Evolutionary conservation across 1,140 invertebrate species (phyloP), one percentile per base, ranked within the genome.

Genomic region (Bicyclus anynana): DNA sequence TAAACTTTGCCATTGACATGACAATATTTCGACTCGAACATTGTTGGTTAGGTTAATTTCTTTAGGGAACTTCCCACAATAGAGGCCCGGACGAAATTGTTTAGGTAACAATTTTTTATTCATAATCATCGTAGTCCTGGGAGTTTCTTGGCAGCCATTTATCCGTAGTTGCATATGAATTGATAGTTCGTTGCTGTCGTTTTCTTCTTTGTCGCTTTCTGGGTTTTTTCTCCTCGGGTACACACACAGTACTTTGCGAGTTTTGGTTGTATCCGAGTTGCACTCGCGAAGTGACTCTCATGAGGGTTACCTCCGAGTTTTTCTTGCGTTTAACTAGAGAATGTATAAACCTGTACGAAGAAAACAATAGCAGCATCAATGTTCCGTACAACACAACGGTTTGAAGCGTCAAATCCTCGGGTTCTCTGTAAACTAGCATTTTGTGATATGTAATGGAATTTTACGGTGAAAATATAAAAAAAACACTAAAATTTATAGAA

Each of bases 1-100:
- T 29, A 51, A 61, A 55, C 18, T 61, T 55, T 53, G 48, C n/a
- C 29, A 59, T 37, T 40, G 47, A 61, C 47, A 55, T 44, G 37
- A 60, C 51, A 54, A 50, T 52, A 59, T 53, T 50, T 37, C 23
- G 20, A 20, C 44, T 51, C 13, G 46, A 48, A 57, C 54, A 29
- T 50, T 60, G 46, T 54, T 51, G 29, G 16, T 50, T 16, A 50
- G 18, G 44, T 53, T 53, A 35, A 53, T 59, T 26, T 49, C 38
- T 52, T 60, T 26, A n/a, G 23, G 12, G 26, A 50, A 50, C 16
- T 54, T 60, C 20, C 6, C 14, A 44, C 37, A 16, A 59, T 52
- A 35, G 16, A 35, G 16, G 48, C 17, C 49, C 42, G 23, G 7
- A 16, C n/a, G 26, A 27, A 42, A 18, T 44, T 44, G 10, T 16